Evolutionary conservation across 1,140 invertebrate genomes (phyloP).

Genomic region (Copidosoma floridanum): DNA sequence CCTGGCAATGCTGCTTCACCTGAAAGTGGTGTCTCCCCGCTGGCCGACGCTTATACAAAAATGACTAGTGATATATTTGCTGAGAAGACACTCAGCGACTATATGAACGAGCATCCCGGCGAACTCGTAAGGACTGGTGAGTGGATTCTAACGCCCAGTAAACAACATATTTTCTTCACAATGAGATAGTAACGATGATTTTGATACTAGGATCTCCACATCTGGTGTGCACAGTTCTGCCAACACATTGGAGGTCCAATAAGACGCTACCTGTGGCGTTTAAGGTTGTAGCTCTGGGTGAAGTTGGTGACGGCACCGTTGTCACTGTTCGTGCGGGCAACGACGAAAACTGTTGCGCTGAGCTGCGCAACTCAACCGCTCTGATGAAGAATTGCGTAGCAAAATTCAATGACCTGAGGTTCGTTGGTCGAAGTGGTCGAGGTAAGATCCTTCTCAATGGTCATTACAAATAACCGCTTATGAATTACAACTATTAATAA

Average conservation of each 20-base stretch:
- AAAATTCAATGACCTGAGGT: slow-evolving; percentile 96
- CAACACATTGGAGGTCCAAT: slow-evolving; percentile 95
- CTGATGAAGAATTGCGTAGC: slow-evolving; percentile 97
- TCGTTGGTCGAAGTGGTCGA: slow-evolving; percentile 94
- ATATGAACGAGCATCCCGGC: slow-evolving; percentile 86
- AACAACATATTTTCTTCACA: too few species aligned
- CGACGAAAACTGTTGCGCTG: slow-evolving; percentile 95
- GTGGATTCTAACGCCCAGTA: too few species aligned
- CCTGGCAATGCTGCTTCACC: slow-evolving; percentile 54
- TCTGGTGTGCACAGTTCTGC: slow-evolving; percentile 89
- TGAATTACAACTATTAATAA: too few species aligned
- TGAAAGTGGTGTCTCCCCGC: slow-evolving; percentile 55
- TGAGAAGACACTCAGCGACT: slow-evolving; percentile 83
- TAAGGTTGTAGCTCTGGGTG: slow-evolving; percentile 87
- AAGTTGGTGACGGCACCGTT: slow-evolving; percentile 92
- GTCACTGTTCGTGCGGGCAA: slow-evolving; percentile 95
- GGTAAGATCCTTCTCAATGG: slow-evolving; percentile 65
- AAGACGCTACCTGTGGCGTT: slow-evolving; percentile 95
- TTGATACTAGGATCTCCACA: slow-evolving; percentile 67
- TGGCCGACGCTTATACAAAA: slow-evolving; percentile 83
- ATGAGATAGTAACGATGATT: not conserved
- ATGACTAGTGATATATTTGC: slow-evolving; percentile 86
- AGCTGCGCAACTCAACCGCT: slow-evolving; percentile 89
- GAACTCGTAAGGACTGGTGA: slow-evolving; percentile 87
- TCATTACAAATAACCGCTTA: not conserved